phyloP scores from a whole-genome alignment of 2,888 invertebrate species.

The Nephrotoma appendiculata region DNA sequence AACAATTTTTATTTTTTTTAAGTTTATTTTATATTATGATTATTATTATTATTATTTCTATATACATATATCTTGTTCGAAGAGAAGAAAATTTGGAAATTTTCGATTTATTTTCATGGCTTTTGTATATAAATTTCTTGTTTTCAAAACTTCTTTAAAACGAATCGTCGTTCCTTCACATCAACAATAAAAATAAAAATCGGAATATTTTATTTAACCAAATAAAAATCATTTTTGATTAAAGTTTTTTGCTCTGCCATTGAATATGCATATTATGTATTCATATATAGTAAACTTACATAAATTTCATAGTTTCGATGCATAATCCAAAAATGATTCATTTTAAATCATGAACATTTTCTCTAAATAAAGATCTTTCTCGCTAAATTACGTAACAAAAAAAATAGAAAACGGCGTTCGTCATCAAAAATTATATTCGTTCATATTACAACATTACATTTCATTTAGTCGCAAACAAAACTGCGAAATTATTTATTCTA shows the following conservation, averaged over 20 bases:
- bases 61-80: not conserved
- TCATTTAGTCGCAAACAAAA: not conserved
- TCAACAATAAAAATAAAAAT: not conserved
- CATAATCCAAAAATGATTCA: not conserved
- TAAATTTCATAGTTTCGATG: not conserved
- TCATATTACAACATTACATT: not conserved
- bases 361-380: not conserved
- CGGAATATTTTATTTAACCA: not conserved
- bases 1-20: not conserved
- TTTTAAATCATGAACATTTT: not conserved
- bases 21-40: not conserved
- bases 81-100: not conserved
- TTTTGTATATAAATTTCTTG: not conserved
- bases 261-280: too few species aligned
- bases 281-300: not conserved
- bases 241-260: not conserved
- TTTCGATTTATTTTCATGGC: not conserved
- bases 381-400: not conserved
- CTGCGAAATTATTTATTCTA: not conserved
- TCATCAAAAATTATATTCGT: not conserved
- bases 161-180: not conserved
- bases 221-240: not conserved
- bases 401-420: not conserved
- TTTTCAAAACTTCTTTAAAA: not conserved
- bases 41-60: not conserved